Base-by-base conservation (phyloP, 2,888 invertebrate species). In the Tromatobia lineatoria region DNA sequence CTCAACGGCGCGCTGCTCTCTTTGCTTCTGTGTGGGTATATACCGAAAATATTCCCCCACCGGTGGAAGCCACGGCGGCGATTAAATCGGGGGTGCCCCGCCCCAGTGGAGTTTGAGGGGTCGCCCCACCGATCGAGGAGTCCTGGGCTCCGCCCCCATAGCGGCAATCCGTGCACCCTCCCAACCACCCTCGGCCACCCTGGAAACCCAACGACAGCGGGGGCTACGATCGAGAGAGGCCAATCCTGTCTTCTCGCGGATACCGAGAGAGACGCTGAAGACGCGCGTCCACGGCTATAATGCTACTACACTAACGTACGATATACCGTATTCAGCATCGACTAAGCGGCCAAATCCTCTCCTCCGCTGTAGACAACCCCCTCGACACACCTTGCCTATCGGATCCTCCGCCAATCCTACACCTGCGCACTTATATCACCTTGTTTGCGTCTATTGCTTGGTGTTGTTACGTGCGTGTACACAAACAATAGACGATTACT, bases 61-160 rank as follows among this genome's bases (percentile, higher is more conserved):
- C 10, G 38, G 57, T 59, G 74, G 29, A 45, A 25, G 64, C 34
- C 52, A 25, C 61, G 23, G 61, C 61, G 54, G 75, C 87, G 87
- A 90, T 88, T 88, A 88, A 89, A 89, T 87, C 87, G 89, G 85
- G 87, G 85, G 88, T 86, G 89, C 89, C 84, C 89, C 90, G 89
- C 89, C 90, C 86, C 86, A 45, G 69, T 81, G 81, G 75, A 83
- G 74, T 83, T 66, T 64, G 38, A 78, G 42, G n/a, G 82, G 77
- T 71, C 69, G 82, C 82, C 82, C 86, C 83, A 85, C 82, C 81
- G 81, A 81, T 87, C 79, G 77, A 23, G 52, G 23, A 79, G 57
- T 64, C n/a, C 54, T 11, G 64, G 74, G 84, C 87, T 70, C 86
- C 87, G 87, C 86, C 87, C 85, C 74, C 84, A 59, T 82, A 74